Base-by-base conservation (phyloP, 1,140 invertebrate genomes). In the Glomeris maerens region DNA sequence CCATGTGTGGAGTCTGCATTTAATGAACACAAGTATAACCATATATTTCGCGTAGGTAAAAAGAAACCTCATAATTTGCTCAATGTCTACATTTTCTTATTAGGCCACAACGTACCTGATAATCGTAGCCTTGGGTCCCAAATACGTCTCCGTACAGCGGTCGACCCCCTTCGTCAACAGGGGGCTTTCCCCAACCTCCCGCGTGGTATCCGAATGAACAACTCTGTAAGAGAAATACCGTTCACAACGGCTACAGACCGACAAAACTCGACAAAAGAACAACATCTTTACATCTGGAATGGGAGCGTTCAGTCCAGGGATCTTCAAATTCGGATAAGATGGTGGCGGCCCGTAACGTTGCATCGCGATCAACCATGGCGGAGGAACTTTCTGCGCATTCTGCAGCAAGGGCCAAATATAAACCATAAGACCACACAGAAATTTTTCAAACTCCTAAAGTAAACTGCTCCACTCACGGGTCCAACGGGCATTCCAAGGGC, bases 351-450 rank as follows among this genome's bases (percentile, higher is more conserved):
- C 96, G n/a, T 55, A 58, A 57, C 95, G 78, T 68, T 99, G 96
- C 83, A 98, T 98, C 3, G 96, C 96, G 70, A 99, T 99, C 22
- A 99, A 70, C 96, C 96, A 99, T 26, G 96, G 96, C 2, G 96
- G 96, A 5, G 96, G 96, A 50, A 90, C 80, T 52, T 65, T 65
- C n/a, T 60, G 48, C 2, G 64, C 60, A 57, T 65, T 66, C 47
- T 48, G 25, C 28, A 54, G 29, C 44, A 61, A 60, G 56, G 44
- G 39, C 27, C 50, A 47, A 27, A 31, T 50, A 45, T 47, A 56
- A 57, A 45, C 27, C 3, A 48, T 58, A 10, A 3, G 25, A 49
- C 38, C 21, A 45, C 10, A 17, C 17, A 4, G 47, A 49, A 14
- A 50, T 26, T 27, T 48, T 50, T 50, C 4, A 7, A 47, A 45